Base-by-base conservation (phyloP, 37 sponge, comb jelly and placozoan genomes). In the Ianthella basta region DNA sequence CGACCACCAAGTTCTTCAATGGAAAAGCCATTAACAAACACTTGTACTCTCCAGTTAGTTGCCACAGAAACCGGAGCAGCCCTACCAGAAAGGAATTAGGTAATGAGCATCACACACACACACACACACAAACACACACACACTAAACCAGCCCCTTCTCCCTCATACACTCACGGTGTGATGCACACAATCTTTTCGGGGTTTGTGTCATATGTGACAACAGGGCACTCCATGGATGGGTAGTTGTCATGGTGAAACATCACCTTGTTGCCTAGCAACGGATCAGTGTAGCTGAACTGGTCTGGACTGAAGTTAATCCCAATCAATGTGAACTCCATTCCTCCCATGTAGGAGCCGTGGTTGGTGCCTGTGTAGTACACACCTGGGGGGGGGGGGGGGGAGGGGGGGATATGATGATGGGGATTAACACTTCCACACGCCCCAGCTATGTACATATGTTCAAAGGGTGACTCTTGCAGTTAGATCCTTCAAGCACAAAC, bases 271-370 rank as follows among this genome's bases (percentile, higher is more conserved):
- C 50, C 50, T 44, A 44, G 50, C 50, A 44, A 44, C 50, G 50
- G 50, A 57, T 83, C 64, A 0, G 41, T n/a, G 53, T 38, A 59
- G 44, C n/a, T 74, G 37, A 87, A 87, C 73, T 88, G 89, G 64
- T 91, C 77, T 8, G 54, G 32, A 77, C 89, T 89, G 83, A 94
- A 91, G 4, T 87, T 87, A 89, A 39, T 75, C n/a, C 78, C 78
- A 41, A n/a, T 3, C 8, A 75, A 39, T 13, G 33, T 16, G 44
- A 75, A 13, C n/a, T 44, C 19, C 6, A 50, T 75, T 16, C 78
- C 78, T 75, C 78, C 78, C 37, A 24, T 75, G 78, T n/a, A 32
- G 6, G 78, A 75, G 44, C 78, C 78, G 3, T 2, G 35, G 34
- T 30, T 69, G 4, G 34, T 12, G 27, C 33, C 10, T 12, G 27